phyloP scores from a whole-genome alignment of 2,888 invertebrate genomes.

The Hypomecis atomaria region DNA sequence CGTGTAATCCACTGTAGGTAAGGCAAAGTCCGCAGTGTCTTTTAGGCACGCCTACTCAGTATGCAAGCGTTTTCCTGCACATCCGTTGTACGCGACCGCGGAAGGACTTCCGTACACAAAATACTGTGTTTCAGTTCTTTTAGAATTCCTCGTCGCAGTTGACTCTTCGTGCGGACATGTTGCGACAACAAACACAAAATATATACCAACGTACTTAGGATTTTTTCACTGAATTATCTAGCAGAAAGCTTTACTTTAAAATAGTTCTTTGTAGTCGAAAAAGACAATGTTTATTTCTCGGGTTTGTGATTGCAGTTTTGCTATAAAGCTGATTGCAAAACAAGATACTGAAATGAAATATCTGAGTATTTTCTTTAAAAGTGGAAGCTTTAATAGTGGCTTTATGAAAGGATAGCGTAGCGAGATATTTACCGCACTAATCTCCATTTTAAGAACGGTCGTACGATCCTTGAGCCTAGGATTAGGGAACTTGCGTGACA shows the following conservation, averaged over 20 bases:
- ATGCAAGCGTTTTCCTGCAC: slow-evolving; percentile 83
- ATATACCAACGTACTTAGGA: slow-evolving; percentile 65
- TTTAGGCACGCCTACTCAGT: slow-evolving; percentile 84
- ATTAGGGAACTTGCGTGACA: slow-evolving; percentile 84
- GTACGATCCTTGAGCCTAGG: slow-evolving; percentile 80
- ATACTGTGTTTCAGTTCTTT: slow-evolving; percentile 81
- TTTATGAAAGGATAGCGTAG: slow-evolving; percentile 76
- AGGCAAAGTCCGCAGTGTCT: slow-evolving; percentile 83
- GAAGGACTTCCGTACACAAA: slow-evolving; percentile 82
- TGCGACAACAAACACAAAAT: slow-evolving; percentile 71
- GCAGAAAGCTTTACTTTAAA: slow-evolving; percentile 24
- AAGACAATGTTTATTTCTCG: slow-evolving; percentile 12
- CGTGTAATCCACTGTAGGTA: slow-evolving; percentile 79
- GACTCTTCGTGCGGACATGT: slow-evolving; percentile 79
- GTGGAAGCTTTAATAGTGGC: slow-evolving; percentile 56
- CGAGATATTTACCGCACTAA: slow-evolving; percentile 82
- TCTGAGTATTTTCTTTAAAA: slow-evolving; percentile 20
- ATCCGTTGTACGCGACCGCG: slow-evolving; percentile 82
- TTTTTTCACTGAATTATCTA: slow-evolving; percentile 50
- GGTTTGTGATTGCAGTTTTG: slow-evolving; percentile 10
- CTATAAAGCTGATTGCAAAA: slow-evolving; percentile 12
- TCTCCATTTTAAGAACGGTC: slow-evolving; percentile 85
- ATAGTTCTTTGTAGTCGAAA: slow-evolving; percentile 13
- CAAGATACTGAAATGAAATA: slow-evolving; percentile 8
- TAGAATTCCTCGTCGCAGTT: slow-evolving; percentile 78